These are phyloP conservation scores for Belonocnema kinseyi DNA, from an alignment of 1,140 invertebrate genomes.

Conservation along the genomic window DNA sequence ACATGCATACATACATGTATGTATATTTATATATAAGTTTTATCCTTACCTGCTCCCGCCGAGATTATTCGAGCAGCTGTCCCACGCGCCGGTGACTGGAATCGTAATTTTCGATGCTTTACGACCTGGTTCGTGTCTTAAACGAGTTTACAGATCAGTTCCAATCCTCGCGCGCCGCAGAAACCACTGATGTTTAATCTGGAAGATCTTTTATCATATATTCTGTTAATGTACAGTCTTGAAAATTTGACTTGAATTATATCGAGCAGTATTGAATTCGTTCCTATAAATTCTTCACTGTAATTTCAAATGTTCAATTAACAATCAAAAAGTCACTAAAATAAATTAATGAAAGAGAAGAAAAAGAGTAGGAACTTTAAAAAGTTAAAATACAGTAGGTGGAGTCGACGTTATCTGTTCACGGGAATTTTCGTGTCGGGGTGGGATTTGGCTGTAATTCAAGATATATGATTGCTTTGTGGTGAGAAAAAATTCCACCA, in stretches of 20 bases:
- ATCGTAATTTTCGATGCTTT: slow-evolving; percentile 54
- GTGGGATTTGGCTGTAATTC: too few relatives aligned
- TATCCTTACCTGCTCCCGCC: slow-evolving; percentile 24
- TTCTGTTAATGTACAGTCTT: background rate
- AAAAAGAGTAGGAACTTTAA: too few relatives aligned
- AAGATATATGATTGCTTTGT: too few relatives aligned
- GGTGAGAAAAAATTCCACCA: too few relatives aligned
- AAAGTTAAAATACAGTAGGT: too few relatives aligned
- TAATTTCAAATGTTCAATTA: too few relatives aligned
- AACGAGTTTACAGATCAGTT: slow-evolving; percentile 28
- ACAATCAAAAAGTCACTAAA: too few relatives aligned
- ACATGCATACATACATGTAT: background rate
- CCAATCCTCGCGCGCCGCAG: slow-evolving; percentile 30
- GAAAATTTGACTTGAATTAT: background rate
- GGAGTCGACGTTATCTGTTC: too few relatives aligned
- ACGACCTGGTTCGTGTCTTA: slow-evolving; percentile 49
- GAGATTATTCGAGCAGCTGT: slow-evolving; percentile 53
- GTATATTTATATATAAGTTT: background rate
- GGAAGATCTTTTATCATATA: background rate
- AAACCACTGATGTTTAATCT: slow-evolving; percentile 29
- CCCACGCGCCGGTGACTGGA: slow-evolving; percentile 49
- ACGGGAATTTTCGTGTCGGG: too few relatives aligned
- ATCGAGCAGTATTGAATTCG: too few relatives aligned
- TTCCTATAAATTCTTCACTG: too few relatives aligned
- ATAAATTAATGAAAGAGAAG: too few relatives aligned